These are phyloP conservation scores for Vireo altiloquus DNA, from an alignment of 2,113 vertebrate genomes.

Conservation along the genomic window DNA sequence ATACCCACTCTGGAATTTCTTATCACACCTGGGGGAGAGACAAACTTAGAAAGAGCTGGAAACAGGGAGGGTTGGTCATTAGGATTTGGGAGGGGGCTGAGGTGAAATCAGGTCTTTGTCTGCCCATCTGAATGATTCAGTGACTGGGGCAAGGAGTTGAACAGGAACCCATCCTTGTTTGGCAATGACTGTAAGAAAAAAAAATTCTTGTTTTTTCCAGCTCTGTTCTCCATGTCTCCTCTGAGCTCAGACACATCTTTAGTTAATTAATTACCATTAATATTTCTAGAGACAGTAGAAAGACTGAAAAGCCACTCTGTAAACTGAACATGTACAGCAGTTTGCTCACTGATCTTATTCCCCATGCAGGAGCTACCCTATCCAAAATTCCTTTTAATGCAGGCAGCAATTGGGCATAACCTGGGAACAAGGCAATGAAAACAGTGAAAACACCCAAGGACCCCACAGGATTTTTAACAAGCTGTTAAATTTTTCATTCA, in stretches of 20 bases:
- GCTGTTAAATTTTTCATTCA: background rate
- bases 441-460: background rate
- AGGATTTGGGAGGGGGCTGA: background rate
- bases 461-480: background rate
- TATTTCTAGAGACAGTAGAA: background rate
- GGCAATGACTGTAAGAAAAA: background rate
- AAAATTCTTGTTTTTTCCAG: background rate
- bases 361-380: background rate
- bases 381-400: background rate
- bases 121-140: background rate
- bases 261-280: background rate
- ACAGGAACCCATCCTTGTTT: background rate
- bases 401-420: background rate
- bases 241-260: background rate
- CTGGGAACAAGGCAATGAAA: background rate
- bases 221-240: background rate
- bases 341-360: background rate
- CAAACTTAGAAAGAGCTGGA: background rate
- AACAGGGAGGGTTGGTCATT: background rate
- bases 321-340: background rate
- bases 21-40: background rate
- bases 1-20: background rate
- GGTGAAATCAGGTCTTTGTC: background rate
- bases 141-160: background rate
- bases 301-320: background rate